Base-by-base conservation (phyloP, 2,888 invertebrate genomes). In the Acleris cristana region DNA sequence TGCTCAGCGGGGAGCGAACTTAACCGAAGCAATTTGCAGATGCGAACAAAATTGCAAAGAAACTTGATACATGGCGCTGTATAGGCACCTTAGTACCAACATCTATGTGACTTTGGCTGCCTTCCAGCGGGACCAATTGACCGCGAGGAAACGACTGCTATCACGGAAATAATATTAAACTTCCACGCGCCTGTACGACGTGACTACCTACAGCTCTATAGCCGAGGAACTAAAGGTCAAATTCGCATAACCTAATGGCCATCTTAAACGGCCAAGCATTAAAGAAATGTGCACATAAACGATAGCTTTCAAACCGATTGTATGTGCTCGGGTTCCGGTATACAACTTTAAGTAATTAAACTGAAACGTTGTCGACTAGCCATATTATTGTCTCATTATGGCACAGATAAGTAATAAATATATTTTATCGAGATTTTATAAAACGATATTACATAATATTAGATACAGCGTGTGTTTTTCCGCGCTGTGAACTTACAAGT, bases 81-180 rank as follows among this genome's bases (percentile, higher is more conserved):
- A 59, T 30, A 48, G 48, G 57, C 8, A 49, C 58, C 34, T 30
- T 48, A 48, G 48, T 48, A 48, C n/a, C 14, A 21, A 14, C 56
- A 18, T 56, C 16, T 57, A 55, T 61, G 61, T 55, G 56, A 61
- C 62, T 62, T 66, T 66, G 66, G 66, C 66, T 57, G 57, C n/a
- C 21, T 57, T 62, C 66, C 66, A 66, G 52, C 56, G 34, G 51
- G 57, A 52, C 57, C 66, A 62, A 66, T 66, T 66, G 66, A 66
- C 66, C 66, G 57, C 52, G 57, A 30, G 48, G 34, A 45, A 53
- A 53, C 62, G 51, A 52, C 56, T 51, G 26, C 58, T 64, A 64
- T 57, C 52, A 53, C 52, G 66, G 57, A 62, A 52, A 66, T 66
- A 66, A 57, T 66, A 65, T 66, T 66, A 66, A 66, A 66, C 61